phyloP scores from a whole-genome alignment of 2,113 vertebrate genomes.

The Aspidoscelis tigris region DNA sequence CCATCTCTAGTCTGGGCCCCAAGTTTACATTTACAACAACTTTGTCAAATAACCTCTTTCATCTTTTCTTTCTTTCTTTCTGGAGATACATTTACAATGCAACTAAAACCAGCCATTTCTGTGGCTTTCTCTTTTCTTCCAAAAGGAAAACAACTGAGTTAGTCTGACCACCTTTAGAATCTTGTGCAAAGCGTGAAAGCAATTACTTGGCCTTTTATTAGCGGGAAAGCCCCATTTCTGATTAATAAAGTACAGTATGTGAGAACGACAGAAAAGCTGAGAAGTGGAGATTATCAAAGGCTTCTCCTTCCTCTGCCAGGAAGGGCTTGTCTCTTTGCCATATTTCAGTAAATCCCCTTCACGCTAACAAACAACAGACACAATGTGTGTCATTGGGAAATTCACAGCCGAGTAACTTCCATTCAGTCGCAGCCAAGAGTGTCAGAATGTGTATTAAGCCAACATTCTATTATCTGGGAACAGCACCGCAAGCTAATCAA shows the following conservation, averaged over 20 bases:
- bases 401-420: constrained; percentile 64
- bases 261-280: constrained; percentile 29
- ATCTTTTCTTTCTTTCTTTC: not conserved
- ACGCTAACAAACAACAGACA: constrained; percentile 36
- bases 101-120: no score
- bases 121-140: no score
- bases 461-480: constrained; percentile 25
- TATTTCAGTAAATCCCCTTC: constrained; percentile 68
- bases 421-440: constrained; percentile 65
- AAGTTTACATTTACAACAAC: no score
- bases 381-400: constrained; percentile 59
- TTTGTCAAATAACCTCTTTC: not conserved
- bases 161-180: not conserved
- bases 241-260: constrained; percentile 16
- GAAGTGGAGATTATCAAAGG: constrained; percentile 38
- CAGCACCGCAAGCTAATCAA: constrained; percentile 43
- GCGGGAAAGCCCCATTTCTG: constrained; percentile 27
- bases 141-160: no score
- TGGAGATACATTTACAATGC: no score
- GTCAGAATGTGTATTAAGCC: constrained; percentile 37
- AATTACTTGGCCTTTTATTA: constrained; percentile 26
- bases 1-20: no score
- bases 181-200: constrained; percentile 29
- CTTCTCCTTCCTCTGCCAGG: constrained; percentile 9
- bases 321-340: constrained; percentile 50